These are phyloP conservation scores for Merluccius polli DNA, from an alignment of 2,797 vertebrate species.

Conservation along the genomic window DNA sequence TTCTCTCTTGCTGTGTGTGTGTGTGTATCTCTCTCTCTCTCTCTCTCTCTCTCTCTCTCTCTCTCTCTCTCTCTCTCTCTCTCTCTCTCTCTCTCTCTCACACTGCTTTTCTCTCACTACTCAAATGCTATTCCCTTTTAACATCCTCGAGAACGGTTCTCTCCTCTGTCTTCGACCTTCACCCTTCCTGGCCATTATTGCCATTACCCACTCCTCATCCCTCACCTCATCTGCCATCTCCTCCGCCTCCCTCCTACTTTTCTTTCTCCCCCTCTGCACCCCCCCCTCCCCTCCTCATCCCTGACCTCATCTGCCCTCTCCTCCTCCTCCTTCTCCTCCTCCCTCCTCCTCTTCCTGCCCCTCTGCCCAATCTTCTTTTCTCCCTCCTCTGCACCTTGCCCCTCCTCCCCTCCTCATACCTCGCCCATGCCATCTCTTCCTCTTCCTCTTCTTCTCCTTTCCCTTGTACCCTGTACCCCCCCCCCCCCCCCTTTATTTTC, in stretches of 20 bases:
- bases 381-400: slow-evolving; percentile 19
- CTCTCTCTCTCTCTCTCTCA: background rate
- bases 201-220: background rate
- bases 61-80: background rate
- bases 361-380: slow-evolving; percentile 20
- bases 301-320: background rate
- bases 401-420: slow-evolving; percentile 34
- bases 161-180: background rate
- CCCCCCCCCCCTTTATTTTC: slow-evolving; percentile 9
- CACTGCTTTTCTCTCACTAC: too few relatives aligned
- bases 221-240: slow-evolving; percentile 25
- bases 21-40: background rate
- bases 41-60: background rate
- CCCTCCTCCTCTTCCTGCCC: background rate
- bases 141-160: background rate
- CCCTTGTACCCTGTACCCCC: slow-evolving; percentile 38
- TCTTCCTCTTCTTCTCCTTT: slow-evolving; percentile 10
- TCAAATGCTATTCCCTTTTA: too few relatives aligned
- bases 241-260: slow-evolving; percentile 22
- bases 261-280: slow-evolving; percentile 17
- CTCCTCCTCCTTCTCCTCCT: slow-evolving; percentile 11
- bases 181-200: background rate
- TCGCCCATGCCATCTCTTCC: background rate
- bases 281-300: slow-evolving; percentile 37
- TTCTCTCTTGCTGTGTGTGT: background rate